A percentile compares a stretch with the other conserved stretches of the same genome.
Evolutionary conservation across 2,113 vertebrate species (phyloP).

Genomic region (Leptodactylus fuscus): DNA sequence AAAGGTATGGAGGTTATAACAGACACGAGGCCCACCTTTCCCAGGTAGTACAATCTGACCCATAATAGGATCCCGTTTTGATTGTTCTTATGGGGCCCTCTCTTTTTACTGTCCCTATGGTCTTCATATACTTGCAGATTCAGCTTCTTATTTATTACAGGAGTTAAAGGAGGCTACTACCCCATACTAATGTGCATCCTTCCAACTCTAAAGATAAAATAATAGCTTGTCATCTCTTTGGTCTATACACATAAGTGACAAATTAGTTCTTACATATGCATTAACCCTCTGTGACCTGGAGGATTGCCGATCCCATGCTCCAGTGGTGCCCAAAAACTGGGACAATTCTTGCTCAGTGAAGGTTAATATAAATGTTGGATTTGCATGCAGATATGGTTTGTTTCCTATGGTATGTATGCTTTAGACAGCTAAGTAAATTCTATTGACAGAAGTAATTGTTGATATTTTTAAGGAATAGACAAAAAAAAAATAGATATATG

Average conservation of each 20-base stretch:
- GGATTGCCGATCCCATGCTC: conserved; percentile 39
- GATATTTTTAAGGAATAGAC: not conserved
- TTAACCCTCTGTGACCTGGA: conserved; percentile 39
- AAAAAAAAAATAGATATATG: no score
- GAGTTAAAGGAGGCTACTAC: not conserved
- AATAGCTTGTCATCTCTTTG: conserved; percentile 24
- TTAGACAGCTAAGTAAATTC: no score
- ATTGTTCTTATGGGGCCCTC: not conserved
- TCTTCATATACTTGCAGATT: not conserved
- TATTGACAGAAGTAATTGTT: not conserved
- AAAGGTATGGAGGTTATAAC: not conserved
- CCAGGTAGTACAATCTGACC: not conserved
- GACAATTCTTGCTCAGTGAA: not conserved
- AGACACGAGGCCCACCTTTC: not conserved
- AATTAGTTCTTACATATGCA: conserved; percentile 34
- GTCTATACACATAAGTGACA: conserved; percentile 40
- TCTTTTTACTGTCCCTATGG: not conserved
- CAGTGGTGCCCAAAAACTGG: conserved; percentile 42
- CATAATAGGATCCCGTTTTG: not conserved
- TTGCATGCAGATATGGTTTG: conserved; percentile 9
- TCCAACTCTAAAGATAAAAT: conserved; percentile 23
- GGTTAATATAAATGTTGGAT: conserved; percentile 35
- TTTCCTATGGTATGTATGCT: not conserved
- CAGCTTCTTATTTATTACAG: not conserved
- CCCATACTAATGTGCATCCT: not conserved